A percentile compares a stretch with the other conserved stretches of the same genome.
Evolutionary conservation across 2,113 vertebrate species (phyloP).

Genomic region (Leptobrachium ailaonicum): DNA sequence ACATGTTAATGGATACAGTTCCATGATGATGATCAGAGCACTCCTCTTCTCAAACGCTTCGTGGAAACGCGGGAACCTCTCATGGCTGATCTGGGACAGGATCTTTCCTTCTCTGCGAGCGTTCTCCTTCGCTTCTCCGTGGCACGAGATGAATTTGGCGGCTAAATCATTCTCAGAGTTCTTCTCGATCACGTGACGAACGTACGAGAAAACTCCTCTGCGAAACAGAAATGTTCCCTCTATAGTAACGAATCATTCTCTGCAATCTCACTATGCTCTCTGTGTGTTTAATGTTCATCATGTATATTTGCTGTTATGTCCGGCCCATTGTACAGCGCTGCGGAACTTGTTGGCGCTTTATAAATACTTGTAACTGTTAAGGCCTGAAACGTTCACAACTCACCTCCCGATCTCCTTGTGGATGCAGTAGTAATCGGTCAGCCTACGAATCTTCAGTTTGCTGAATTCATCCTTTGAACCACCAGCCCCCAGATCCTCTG

Average conservation of each 20-base stretch:
- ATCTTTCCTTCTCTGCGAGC: constrained; percentile 83
- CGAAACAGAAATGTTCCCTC: background rate
- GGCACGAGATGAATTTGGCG: constrained; percentile 90
- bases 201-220: constrained; percentile 97
- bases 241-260: background rate
- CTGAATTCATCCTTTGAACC: constrained; percentile 74
- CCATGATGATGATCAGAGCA: constrained; percentile 84
- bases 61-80: constrained; percentile 87
- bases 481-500: constrained; percentile 72
- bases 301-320: too few relatives aligned
- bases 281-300: background rate
- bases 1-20: constrained; percentile 81
- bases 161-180: constrained; percentile 81
- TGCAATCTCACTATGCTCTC: background rate
- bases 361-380: too few relatives aligned
- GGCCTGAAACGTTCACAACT: background rate
- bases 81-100: constrained; percentile 86
- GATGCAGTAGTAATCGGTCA: constrained; percentile 89
- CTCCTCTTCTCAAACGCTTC: constrained; percentile 96
- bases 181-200: constrained; percentile 87
- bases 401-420: constrained; percentile 94
- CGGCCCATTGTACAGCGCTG: too few relatives aligned
- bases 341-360: too few relatives aligned
- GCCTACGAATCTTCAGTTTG: constrained; percentile 77
- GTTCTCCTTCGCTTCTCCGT: constrained; percentile 83